These are phyloP conservation scores for Phocoena sinus DNA, from an alignment of 2,113 vertebrate genomes.

Conservation along the genomic window DNA sequence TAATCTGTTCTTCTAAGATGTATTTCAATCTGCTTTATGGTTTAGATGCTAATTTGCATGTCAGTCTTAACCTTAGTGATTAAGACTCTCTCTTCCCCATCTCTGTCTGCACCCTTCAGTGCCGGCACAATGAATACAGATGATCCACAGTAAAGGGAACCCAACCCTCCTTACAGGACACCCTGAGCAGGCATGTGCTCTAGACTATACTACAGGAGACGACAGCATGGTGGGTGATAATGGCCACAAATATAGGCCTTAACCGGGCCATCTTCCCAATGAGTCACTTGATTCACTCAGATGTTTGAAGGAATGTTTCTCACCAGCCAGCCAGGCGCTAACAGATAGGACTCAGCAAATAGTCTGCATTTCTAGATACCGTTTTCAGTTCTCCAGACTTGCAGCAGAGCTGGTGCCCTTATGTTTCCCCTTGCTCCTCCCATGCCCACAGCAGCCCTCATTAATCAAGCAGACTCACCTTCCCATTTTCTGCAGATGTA, in stretches of 20 bases:
- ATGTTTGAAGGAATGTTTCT: conserved; percentile 32
- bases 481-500: background rate
- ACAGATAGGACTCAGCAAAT: conserved; percentile 26
- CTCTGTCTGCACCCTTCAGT: background rate
- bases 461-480: background rate
- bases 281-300: conserved; percentile 47
- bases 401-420: background rate
- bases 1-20: background rate
- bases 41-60: background rate
- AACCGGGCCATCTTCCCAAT: background rate
- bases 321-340: background rate
- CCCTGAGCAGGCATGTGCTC: background rate
- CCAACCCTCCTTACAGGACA: background rate
- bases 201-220: background rate
- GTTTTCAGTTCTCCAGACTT: background rate
- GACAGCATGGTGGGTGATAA: background rate
- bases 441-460: background rate
- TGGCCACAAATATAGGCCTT: background rate
- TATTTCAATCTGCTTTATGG: background rate
- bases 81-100: background rate
- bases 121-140: background rate
- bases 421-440: background rate
- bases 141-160: background rate
- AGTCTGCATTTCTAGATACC: conserved; percentile 7
- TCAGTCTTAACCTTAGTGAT: background rate